Conservation (phyloP, 1,140 invertebrate species). For the Bombus terrestris region DNA sequence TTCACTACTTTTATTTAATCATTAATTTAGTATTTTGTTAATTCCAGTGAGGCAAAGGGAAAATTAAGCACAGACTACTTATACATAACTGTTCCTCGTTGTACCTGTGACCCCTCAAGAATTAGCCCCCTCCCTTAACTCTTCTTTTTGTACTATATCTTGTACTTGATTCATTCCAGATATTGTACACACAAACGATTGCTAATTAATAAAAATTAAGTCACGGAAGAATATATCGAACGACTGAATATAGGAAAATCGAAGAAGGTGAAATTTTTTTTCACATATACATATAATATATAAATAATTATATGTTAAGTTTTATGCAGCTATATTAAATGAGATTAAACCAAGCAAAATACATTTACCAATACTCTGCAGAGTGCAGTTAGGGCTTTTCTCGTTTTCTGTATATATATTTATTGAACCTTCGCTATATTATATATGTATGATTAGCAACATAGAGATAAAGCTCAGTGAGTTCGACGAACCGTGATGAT, state of each 20-base stretch:
- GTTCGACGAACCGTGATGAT: conserved; percentile 17
- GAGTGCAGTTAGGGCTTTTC: not conserved
- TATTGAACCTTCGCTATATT: conserved; percentile 11
- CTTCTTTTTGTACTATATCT: conserved; percentile 4
- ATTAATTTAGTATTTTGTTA: not conserved
- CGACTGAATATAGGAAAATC: conserved; percentile 9
- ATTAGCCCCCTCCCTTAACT: not conserved
- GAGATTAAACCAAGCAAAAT: conserved; percentile 5
- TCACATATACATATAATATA: not conserved
- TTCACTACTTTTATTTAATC: not conserved
- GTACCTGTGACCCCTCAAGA: not conserved
- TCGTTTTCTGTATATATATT: conserved; percentile 7
- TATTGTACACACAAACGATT: conserved; percentile 7
- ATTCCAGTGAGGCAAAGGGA: conserved; percentile 19
- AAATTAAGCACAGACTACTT: conserved; percentile 5
- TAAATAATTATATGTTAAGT: not conserved
- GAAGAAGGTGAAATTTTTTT: not conserved
- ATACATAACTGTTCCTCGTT: conserved; percentile 1
- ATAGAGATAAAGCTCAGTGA: not conserved
- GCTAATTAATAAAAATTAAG: conserved; percentile 13
- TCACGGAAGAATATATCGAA: conserved; percentile 30
- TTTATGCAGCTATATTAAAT: not conserved
- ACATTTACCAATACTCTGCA: not conserved
- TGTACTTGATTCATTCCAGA: conserved; percentile 44
- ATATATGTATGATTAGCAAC: conserved; percentile 8